Evolutionary conservation across 2,888 invertebrate species (phyloP).

Genomic region (Oscheius onirici): DNA sequence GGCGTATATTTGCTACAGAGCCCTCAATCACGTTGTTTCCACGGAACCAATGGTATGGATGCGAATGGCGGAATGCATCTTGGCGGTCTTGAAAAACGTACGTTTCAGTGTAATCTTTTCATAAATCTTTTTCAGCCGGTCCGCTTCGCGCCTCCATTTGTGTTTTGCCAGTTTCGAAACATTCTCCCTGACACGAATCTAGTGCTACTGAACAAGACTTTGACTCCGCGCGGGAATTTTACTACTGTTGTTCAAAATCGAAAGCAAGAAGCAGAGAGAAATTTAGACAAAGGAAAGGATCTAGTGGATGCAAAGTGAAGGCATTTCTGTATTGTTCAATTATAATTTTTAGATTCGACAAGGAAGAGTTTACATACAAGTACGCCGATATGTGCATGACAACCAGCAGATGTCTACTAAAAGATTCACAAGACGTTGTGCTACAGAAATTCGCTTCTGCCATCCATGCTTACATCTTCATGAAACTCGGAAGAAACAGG

Average conservation of each 20-base stretch:
- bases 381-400: constrained; percentile 15
- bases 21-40: not conserved
- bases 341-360: not conserved
- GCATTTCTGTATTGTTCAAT: not conserved
- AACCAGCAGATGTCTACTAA: not conserved
- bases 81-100: not conserved
- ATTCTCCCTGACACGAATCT: not conserved
- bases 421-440: not conserved
- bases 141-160: not conserved
- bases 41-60: constrained; percentile 15
- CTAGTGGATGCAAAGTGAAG: not conserved
- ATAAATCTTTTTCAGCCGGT: too few species aligned
- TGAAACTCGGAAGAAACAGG: too few species aligned
- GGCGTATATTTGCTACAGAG: not conserved
- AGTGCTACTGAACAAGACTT: too few species aligned
- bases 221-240: too few species aligned
- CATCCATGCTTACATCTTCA: not conserved
- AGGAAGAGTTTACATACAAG: not conserved
- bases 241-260: too few species aligned
- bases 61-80: constrained; percentile 11
- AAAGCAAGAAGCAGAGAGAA: too few species aligned
- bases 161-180: not conserved
- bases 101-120: not conserved
- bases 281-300: not conserved
- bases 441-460: not conserved